A percentile compares a stretch with the other conserved stretches of the same genome.
Evolutionary conservation across 2,797 vertebrate genomes (phyloP).

Genomic region (Knipowitschia caucasica): DNA sequence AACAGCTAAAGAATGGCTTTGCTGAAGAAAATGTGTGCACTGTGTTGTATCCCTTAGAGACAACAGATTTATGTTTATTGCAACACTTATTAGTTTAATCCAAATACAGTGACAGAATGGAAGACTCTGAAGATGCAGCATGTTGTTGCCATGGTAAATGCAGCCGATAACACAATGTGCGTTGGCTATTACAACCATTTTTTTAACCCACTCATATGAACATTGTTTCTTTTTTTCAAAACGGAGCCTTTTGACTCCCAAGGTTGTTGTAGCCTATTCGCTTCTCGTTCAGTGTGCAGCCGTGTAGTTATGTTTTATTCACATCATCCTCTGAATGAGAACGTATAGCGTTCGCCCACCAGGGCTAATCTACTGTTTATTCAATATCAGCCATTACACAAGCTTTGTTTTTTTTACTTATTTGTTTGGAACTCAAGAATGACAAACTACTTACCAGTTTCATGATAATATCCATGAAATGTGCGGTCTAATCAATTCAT

Average conservation of each 20-base stretch:
- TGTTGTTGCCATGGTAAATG: constrained; percentile 56
- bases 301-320: constrained; percentile 54
- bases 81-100: constrained; percentile 23
- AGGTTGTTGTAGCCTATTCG: constrained; percentile 46
- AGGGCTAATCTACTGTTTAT: constrained; percentile 59
- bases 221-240: constrained; percentile 49
- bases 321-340: constrained; percentile 41
- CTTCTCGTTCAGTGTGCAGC: constrained; percentile 38
- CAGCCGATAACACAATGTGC: constrained; percentile 32
- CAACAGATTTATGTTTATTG: constrained; percentile 1
- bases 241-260: constrained; percentile 47
- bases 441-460: constrained; percentile 70
- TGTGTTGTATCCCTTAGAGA: not conserved
- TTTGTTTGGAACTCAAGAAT: constrained; percentile 57
- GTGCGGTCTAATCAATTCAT: too few species aligned
- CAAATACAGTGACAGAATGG: constrained; percentile 25
- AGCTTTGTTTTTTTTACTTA: constrained; percentile 58
- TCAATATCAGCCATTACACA: constrained; percentile 45
- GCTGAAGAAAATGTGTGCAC: not conserved
- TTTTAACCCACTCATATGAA: constrained; percentile 34
- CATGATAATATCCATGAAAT: constrained; percentile 59
- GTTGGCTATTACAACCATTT: constrained; percentile 33
- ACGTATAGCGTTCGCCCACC: constrained; percentile 31
- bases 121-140: constrained; percentile 27
- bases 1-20: not conserved